Evolutionary conservation across 2,113 vertebrate species (phyloP).

Genomic region (Calidris pygmaea): DNA sequence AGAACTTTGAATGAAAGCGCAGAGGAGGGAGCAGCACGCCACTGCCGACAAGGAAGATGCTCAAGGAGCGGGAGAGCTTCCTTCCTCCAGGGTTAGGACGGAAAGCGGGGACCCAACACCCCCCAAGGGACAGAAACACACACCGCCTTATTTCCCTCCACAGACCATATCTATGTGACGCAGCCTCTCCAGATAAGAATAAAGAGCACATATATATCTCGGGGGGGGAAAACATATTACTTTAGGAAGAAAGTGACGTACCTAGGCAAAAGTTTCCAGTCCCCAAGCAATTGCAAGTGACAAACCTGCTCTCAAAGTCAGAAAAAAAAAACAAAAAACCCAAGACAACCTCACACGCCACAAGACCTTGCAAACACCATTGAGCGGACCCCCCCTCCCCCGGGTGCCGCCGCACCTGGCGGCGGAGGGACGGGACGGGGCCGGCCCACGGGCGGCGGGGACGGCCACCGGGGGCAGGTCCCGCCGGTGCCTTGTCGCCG

Average conservation of each 20-base stretch:
- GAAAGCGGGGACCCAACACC: not conserved
- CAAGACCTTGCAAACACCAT: not conserved
- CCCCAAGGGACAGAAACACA: not conserved
- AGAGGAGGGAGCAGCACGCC: not conserved
- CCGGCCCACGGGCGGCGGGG: not conserved
- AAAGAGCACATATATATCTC: not conserved
- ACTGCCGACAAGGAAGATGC: not conserved
- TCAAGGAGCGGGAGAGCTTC: not conserved
- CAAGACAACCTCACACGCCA: not conserved
- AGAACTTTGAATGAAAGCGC: not conserved
- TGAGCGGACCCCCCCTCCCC: not conserved
- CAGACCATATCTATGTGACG: not conserved
- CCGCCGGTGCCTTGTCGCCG: not conserved
- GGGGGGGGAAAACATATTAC: not conserved
- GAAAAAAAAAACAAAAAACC: no score
- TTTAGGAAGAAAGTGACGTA: not conserved
- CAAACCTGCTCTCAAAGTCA: not conserved
- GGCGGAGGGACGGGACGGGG: not conserved
- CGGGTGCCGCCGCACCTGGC: not conserved
- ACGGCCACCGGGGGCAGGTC: not conserved
- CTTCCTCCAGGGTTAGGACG: not conserved
- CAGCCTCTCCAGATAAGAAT: constrained; percentile 37
- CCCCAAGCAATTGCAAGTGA: not conserved
- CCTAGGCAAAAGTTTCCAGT: constrained; percentile 12
- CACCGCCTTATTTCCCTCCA: not conserved